Percentiles rank a stretch among this genome's conserved stretches.
These are phyloP conservation scores for Idaea aversata DNA, from an alignment of 2,888 invertebrate species.

Conservation along the genomic window DNA sequence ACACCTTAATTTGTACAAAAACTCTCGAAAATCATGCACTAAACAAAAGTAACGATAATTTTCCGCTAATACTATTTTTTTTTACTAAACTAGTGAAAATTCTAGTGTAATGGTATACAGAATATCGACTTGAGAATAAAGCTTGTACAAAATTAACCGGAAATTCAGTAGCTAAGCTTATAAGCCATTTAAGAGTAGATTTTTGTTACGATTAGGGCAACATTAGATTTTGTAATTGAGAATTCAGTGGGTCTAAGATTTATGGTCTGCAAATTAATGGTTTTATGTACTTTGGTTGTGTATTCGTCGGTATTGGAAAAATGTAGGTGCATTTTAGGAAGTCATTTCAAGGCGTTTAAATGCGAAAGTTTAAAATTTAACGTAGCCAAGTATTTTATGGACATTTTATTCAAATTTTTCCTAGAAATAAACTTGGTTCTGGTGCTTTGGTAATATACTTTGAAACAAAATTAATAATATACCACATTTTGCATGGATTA, in stretches of 20 bases:
- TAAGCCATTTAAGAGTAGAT: slow-evolving; percentile 24
- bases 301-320: slow-evolving; percentile 18
- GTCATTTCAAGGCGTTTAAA: not conserved
- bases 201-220: slow-evolving; percentile 20
- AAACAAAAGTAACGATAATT: not conserved
- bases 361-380: slow-evolving; percentile 7
- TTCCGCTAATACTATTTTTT: not conserved
- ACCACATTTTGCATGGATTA: not conserved
- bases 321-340: not conserved
- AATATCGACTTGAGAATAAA: not conserved
- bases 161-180: slow-evolving; percentile 28
- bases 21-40: too few relatives aligned
- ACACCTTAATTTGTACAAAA: too few relatives aligned
- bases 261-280: not conserved
- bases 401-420: not conserved
- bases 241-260: slow-evolving; percentile 1
- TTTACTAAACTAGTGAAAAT: not conserved
- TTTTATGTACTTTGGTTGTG: not conserved
- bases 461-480: too few relatives aligned
- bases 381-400: not conserved
- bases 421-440: too few relatives aligned
- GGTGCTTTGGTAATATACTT: too few relatives aligned
- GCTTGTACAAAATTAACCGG: slow-evolving; percentile 27
- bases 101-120: not conserved
- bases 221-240: slow-evolving; percentile 14